These are phyloP conservation scores for Zygaena filipendulae DNA, from an alignment of 2,888 invertebrate species.

Conservation along the genomic window DNA sequence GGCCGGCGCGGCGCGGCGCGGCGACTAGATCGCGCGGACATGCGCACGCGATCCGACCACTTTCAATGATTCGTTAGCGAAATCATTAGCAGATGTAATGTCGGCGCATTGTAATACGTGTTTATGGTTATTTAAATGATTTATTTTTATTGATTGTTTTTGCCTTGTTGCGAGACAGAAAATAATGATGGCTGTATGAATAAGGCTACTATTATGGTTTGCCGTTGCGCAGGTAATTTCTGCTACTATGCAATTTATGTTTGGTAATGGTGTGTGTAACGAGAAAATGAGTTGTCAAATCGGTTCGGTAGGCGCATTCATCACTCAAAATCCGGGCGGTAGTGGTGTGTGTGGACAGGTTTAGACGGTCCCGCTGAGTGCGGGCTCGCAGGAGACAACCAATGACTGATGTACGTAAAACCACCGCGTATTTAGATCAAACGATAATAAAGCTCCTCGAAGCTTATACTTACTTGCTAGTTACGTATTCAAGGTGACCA, in stretches of 20 bases:
- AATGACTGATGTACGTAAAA: slow-evolving; percentile 27
- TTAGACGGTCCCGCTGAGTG: slow-evolving; percentile 21
- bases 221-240: slow-evolving; percentile 56
- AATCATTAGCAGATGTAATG: slow-evolving; percentile 69
- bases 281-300: slow-evolving; percentile 65
- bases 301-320: slow-evolving; percentile 42
- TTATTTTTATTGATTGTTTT: slow-evolving; percentile 70
- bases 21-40: slow-evolving; percentile 20
- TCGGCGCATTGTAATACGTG: slow-evolving; percentile 64
- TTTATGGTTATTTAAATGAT: slow-evolving; percentile 70
- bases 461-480: too few species aligned
- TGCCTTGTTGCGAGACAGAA: slow-evolving; percentile 67
- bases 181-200: slow-evolving; percentile 62
- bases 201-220: slow-evolving; percentile 56
- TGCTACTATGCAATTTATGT: slow-evolving; percentile 57
- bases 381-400: slow-evolving; percentile 15
- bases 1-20: slow-evolving; percentile 25
- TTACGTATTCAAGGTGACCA: neutral
- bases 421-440: slow-evolving; percentile 21
- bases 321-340: slow-evolving; percentile 30
- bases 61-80: slow-evolving; percentile 69
- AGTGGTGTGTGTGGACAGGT: slow-evolving; percentile 26
- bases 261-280: slow-evolving; percentile 59
- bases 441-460: too few species aligned
- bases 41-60: slow-evolving; percentile 57